Evolutionary conservation across 2,797 vertebrate genomes (phyloP), one percentile per base, ranked within the genome.

Genomic region (Falco peregrinus): DNA sequence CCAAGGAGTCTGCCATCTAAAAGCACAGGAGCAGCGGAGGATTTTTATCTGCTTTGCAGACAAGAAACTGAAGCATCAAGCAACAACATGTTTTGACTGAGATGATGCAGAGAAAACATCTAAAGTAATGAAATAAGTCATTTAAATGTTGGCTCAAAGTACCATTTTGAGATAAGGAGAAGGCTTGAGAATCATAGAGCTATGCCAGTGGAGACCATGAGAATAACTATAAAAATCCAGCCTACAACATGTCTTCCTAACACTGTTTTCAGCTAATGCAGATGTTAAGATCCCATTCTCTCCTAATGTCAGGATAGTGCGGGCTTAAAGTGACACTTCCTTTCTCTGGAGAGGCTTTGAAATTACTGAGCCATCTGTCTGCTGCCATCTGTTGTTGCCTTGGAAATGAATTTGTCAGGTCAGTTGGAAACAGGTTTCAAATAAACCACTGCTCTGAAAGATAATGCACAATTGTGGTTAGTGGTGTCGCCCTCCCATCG

Each of bases 391-490:
- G 95, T 87, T 95, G 84, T 83, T 96, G 51, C 89, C 74, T 95
- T 93, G 84, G 87, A 96, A 95, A 89, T 91, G 20, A 90, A 93
- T 94, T 91, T 87, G 68, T 83, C 45, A 84, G 84, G 90, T 96
- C 93, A 96, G 50, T 59, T 92, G 94, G 90, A 97, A 97, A 87
- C n/a, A 78, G 35, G 65, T 90, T 96, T 91, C 85, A 94, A 93
- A 94, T 84, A 96, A 96, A 90, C 80, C 69, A 50, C 41, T 48
- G 24, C 71, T 95, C 68, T 83, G 74, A 89, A 85, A 92, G 84
- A 90, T 65, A 82, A 61, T 56, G 68, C 57, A 54, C 47, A 51
- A 18, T 65, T 84, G 53, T 5, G 1, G 21, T 29, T 70, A 35
- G 33, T 79, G 47, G 50, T 67, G 53, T 68, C 73, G 79, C 37